These are phyloP conservation scores for Lacerta bilineata DNA, from an alignment of 2,797 vertebrate species.

Conservation along the genomic window DNA sequence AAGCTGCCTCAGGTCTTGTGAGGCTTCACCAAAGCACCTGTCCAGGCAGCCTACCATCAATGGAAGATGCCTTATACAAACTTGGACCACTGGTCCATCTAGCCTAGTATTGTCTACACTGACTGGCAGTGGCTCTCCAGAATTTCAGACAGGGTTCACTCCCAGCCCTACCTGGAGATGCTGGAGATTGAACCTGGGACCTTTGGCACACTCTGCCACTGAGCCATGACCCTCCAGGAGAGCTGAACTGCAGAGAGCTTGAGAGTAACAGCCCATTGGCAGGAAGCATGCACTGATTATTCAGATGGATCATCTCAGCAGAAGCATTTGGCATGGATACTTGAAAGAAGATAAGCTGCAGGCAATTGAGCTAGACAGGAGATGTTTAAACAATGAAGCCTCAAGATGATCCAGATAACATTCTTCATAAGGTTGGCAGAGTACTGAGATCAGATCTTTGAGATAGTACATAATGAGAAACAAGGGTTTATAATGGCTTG, in stretches of 20 bases:
- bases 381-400: constrained; percentile 7
- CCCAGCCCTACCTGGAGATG: no score
- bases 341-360: constrained; percentile 15
- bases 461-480: constrained; percentile 10
- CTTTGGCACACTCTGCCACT: no score
- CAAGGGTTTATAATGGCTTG: background rate
- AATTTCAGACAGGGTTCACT: no score
- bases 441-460: background rate
- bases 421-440: constrained; percentile 14
- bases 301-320: constrained; percentile 6
- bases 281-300: background rate
- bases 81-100: no score
- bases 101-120: no score
- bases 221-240: no score
- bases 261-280: background rate
- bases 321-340: background rate
- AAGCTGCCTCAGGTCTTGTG: no score
- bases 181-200: no score
- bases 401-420: constrained; percentile 28
- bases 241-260: background rate
- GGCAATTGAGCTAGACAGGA: constrained; percentile 22
- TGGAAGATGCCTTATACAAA: no score
- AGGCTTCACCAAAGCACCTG: no score
- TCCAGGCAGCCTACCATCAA: no score
- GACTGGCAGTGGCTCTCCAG: no score